Evolutionary conservation across 2,888 invertebrate genomes (phyloP).

Genomic region (Myathropa florea): DNA sequence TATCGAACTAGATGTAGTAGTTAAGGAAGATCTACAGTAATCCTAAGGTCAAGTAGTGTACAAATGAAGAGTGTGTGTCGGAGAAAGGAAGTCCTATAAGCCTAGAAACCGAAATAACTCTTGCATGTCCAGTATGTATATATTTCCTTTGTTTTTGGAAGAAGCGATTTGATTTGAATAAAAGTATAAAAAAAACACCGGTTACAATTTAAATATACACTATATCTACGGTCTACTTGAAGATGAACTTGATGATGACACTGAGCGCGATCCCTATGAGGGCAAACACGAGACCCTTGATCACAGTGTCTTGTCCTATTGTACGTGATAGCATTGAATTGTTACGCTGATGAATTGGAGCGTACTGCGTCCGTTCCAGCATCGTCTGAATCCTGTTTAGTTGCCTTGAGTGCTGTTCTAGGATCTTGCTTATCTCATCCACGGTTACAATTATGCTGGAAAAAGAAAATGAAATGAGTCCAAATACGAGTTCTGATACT

Average conservation of each 20-base stretch:
- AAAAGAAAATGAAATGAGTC: constrained; percentile 73
- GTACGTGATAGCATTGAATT: constrained; percentile 64
- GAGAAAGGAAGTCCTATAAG: not conserved
- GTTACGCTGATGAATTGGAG: constrained; percentile 69
- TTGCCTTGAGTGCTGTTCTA: constrained; percentile 82
- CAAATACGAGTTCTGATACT: not conserved
- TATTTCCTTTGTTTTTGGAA: not conserved
- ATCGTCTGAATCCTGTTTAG: constrained; percentile 78
- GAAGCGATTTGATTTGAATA: constrained; percentile 12
- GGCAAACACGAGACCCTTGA: constrained; percentile 75
- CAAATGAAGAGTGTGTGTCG: not conserved
- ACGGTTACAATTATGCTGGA: constrained; percentile 82
- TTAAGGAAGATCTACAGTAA: constrained; percentile 34
- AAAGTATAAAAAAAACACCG: constrained; percentile 3
- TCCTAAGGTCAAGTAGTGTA: constrained; percentile 12
- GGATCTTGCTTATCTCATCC: constrained; percentile 81
- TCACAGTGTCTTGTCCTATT: constrained; percentile 75
- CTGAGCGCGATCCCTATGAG: constrained; percentile 75
- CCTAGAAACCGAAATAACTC: constrained; percentile 16
- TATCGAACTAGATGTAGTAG: constrained; percentile 9
- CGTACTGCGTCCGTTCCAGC: constrained; percentile 78
- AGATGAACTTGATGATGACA: constrained; percentile 76
- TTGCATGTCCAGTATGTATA: not conserved
- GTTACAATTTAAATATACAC: constrained; percentile 4
- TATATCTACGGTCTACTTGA: constrained; percentile 73